These are phyloP conservation scores for Brachionus paranguensis DNA, from an alignment of 1,140 invertebrate species.

Conservation along the genomic window DNA sequence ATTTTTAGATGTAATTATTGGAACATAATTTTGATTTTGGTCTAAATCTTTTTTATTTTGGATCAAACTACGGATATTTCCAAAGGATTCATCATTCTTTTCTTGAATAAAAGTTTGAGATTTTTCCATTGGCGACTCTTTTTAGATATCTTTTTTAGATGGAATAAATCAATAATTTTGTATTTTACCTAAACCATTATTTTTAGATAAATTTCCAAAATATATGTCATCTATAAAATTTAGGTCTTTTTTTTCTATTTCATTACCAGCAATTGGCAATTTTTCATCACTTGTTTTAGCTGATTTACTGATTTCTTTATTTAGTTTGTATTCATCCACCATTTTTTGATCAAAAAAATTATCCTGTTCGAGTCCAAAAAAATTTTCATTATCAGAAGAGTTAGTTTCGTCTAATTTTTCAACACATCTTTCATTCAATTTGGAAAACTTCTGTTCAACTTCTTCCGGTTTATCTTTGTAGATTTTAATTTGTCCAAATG, in stretches of 20 bases:
- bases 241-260: background rate
- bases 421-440: background rate
- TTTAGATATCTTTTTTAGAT: background rate
- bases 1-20: constrained; percentile 16
- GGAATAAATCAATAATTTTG: background rate
- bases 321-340: background rate
- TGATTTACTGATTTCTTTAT: constrained; percentile 1
- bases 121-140: background rate
- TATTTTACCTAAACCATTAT: background rate
- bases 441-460: background rate
- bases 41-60: background rate
- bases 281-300: background rate
- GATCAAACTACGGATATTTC: background rate
- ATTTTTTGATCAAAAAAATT: constrained; percentile 21
- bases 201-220: constrained; percentile 11
- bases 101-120: background rate
- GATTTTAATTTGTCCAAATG: constrained; percentile 31
- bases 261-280: background rate
- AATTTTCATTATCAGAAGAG: background rate
- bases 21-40: background rate
- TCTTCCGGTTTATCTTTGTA: background rate
- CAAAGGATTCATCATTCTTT: background rate
- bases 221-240: constrained; percentile 21
- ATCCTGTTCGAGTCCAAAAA: background rate
- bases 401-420: background rate